Evolutionary conservation across 2,113 vertebrate genomes (phyloP).

Genomic region (Sceloporus tristichus): DNA sequence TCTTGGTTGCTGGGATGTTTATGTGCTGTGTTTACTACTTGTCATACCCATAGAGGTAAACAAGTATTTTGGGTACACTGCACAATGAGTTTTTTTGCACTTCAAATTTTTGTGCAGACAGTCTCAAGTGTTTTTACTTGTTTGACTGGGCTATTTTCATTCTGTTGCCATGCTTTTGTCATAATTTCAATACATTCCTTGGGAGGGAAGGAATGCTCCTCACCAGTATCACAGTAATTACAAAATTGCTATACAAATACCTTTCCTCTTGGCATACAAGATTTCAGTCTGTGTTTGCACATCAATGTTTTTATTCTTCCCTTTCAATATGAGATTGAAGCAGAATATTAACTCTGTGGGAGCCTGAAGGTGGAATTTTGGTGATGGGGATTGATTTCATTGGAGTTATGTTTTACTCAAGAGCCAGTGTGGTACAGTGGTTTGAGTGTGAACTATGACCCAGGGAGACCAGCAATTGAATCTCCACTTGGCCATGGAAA

Average conservation of each 20-base stretch:
- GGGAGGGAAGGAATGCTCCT: neutral
- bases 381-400: too few relatives aligned
- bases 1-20: neutral
- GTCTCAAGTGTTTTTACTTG: neutral
- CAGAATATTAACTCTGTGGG: neutral
- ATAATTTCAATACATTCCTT: slow-evolving; percentile 28
- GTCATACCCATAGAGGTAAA: neutral
- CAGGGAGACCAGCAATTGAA: too few relatives aligned
- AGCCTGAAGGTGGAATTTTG: neutral
- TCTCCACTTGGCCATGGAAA: too few relatives aligned
- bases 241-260: slow-evolving; percentile 36
- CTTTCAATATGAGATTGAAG: slow-evolving; percentile 27
- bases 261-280: slow-evolving; percentile 19
- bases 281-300: neutral
- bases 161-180: slow-evolving; percentile 12
- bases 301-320: slow-evolving; percentile 15
- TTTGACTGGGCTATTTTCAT: slow-evolving; percentile 13
- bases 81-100: neutral
- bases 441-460: too few relatives aligned
- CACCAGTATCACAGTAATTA: slow-evolving; percentile 23
- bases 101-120: neutral
- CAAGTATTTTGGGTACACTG: neutral
- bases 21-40: neutral
- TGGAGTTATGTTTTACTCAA: too few relatives aligned
- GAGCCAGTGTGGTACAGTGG: too few relatives aligned